A percentile compares a stretch with the other conserved stretches of the same genome.
Evolutionary conservation across 2,888 invertebrate species (phyloP).

Genomic region (Adineta ricciae): DNA sequence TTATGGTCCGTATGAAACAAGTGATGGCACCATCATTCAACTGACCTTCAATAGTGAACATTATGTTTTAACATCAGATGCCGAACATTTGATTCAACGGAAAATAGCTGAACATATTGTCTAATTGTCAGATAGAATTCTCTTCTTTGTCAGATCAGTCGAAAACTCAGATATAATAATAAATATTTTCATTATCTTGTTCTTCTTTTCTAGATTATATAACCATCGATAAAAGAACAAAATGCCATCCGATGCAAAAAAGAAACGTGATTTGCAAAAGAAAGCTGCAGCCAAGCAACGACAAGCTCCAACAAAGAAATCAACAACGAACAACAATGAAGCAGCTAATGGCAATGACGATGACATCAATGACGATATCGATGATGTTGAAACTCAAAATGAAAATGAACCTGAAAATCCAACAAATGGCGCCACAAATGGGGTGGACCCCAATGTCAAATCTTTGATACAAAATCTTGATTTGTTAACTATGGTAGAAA

Average conservation of each 20-base stretch:
- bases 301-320: not conserved
- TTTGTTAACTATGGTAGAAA: constrained; percentile 17
- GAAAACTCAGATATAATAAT: not conserved
- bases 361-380: not conserved
- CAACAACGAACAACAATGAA: not conserved
- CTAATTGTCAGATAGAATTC: constrained; percentile 14
- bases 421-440: not conserved
- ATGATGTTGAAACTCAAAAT: not conserved
- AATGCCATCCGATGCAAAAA: constrained; percentile 21
- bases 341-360: not conserved
- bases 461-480: constrained; percentile 19
- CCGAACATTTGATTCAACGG: constrained; percentile 31
- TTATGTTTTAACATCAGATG: constrained; percentile 30
- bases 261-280: constrained; percentile 6
- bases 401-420: constrained; percentile 12
- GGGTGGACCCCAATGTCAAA: not conserved
- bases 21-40: constrained; percentile 27
- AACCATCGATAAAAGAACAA: not conserved
- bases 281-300: not conserved
- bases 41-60: constrained; percentile 32
- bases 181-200: not conserved
- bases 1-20: constrained; percentile 33
- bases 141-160: not conserved
- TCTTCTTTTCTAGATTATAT: not conserved
- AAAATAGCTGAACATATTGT: constrained; percentile 33